phyloP scores from a whole-genome alignment of 2,113 vertebrate genomes.

The Sturnus vulgaris region DNA sequence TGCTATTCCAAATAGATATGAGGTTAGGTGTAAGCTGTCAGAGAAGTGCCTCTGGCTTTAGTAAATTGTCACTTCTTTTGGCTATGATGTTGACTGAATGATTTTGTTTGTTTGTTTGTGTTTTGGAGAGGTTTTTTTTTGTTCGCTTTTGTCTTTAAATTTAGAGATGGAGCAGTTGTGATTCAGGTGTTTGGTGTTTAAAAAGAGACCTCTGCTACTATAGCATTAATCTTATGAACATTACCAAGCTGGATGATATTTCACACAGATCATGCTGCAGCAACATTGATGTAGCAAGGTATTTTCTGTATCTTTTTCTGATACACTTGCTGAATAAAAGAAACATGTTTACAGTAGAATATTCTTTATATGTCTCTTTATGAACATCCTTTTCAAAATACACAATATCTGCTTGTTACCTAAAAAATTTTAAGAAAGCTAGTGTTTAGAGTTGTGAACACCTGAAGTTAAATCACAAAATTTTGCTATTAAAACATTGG shows the following conservation, averaged over 20 bases:
- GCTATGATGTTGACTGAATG: background rate
- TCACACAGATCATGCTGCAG: background rate
- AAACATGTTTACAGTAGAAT: background rate
- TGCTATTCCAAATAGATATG: accelerated
- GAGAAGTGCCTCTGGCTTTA: background rate
- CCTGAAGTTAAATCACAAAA: background rate
- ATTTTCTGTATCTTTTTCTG: background rate
- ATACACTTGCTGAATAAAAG: background rate
- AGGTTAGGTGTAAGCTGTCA: background rate
- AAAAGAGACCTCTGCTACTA: background rate
- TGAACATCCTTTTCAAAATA: background rate
- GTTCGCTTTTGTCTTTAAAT: background rate
- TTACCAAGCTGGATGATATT: background rate
- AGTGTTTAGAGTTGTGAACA: background rate
- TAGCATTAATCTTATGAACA: no score
- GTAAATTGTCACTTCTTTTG: background rate
- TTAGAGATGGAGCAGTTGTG: accelerated
- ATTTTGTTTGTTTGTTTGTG: background rate
- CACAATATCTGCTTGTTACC: background rate
- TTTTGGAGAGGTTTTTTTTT: background rate
- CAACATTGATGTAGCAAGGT: no score
- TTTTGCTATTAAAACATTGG: background rate
- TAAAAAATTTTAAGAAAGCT: background rate
- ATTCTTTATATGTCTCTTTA: background rate
- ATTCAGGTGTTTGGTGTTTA: background rate